phyloP scores from a whole-genome alignment of 2,888 invertebrate genomes.

The Drosophila seclusa region DNA sequence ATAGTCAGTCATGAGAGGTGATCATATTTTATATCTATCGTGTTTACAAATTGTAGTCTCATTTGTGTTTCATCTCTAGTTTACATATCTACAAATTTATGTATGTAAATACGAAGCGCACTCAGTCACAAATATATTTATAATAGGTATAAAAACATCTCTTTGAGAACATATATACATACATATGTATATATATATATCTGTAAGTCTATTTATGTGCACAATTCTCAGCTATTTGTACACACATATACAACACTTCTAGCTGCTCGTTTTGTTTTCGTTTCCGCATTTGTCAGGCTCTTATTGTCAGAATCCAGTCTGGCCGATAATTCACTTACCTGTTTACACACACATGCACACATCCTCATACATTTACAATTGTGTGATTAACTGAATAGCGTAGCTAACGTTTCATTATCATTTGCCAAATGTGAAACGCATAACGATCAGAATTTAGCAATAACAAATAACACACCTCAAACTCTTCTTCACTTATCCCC shows the following conservation, averaged over 20 bases:
- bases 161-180: slow-evolving; percentile 1
- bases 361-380: neutral
- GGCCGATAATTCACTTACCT: slow-evolving; percentile 51
- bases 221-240: slow-evolving; percentile 51
- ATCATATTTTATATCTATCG: neutral
- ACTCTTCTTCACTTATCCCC: neutral
- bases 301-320: slow-evolving; percentile 40
- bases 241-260: slow-evolving; percentile 28
- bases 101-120: neutral
- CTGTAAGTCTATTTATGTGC: slow-evolving; percentile 24
- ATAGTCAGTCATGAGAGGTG: neutral
- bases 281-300: slow-evolving; percentile 54
- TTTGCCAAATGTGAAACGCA: slow-evolving; percentile 55
- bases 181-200: neutral
- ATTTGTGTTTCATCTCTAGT: slow-evolving; percentile 11
- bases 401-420: slow-evolving; percentile 39
- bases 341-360: slow-evolving; percentile 4
- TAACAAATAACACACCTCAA: slow-evolving; percentile 30
- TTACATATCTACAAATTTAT: neutral
- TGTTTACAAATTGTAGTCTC: neutral
- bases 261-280: slow-evolving; percentile 22
- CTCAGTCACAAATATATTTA: slow-evolving; percentile 6
- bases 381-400: slow-evolving; percentile 15
- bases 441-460: slow-evolving; percentile 52
- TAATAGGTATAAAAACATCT: slow-evolving; percentile 7